These are phyloP conservation scores for Limonius californicus DNA, from an alignment of 1,140 invertebrate genomes.

Conservation along the genomic window DNA sequence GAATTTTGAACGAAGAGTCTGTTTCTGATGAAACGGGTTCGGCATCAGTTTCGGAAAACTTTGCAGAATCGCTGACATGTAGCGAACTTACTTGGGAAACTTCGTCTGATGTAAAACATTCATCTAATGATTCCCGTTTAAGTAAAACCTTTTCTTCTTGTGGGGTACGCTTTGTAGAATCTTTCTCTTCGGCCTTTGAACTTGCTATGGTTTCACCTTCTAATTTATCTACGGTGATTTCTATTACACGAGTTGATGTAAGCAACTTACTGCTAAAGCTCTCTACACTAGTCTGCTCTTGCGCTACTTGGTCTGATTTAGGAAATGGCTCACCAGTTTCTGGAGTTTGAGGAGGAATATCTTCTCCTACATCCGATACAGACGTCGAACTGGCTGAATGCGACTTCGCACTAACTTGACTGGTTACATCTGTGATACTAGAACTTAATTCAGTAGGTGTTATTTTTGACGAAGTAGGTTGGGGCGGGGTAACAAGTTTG, in stretches of 20 bases:
- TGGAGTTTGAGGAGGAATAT: neutral
- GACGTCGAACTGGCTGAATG: neutral
- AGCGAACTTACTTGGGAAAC: conserved; percentile 19
- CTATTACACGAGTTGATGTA: no score
- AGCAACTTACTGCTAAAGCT: no score
- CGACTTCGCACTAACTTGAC: neutral
- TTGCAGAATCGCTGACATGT: conserved; percentile 24
- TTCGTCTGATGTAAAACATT: conserved; percentile 18
- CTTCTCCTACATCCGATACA: neutral
- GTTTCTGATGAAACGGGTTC: conserved; percentile 42
- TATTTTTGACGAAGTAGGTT: neutral
- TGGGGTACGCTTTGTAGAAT: no score
- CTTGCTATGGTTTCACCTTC: neutral
- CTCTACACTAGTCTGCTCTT: neutral
- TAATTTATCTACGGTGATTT: neutral
- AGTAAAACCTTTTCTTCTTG: neutral
- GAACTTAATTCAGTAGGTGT: neutral
- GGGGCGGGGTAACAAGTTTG: no score
- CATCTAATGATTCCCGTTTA: conserved; percentile 12
- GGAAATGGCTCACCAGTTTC: neutral
- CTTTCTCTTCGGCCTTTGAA: neutral
- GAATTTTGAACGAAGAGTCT: conserved; percentile 31
- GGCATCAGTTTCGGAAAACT: conserved; percentile 37
- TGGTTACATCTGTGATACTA: neutral
- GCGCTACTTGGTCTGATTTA: neutral